Base-by-base conservation (phyloP, 1,140 invertebrate species). In the Plutomurus gul region DNA sequence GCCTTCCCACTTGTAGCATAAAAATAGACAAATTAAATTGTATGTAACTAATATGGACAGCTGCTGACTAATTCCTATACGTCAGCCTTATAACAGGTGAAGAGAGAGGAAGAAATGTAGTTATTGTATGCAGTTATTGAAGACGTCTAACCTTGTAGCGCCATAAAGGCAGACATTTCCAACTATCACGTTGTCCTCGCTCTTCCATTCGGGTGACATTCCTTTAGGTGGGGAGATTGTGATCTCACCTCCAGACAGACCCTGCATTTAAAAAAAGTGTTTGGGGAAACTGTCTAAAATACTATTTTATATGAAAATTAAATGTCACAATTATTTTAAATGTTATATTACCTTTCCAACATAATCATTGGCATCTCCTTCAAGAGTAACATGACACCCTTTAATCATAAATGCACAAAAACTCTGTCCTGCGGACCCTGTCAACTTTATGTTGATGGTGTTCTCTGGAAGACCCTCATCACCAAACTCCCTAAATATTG, bases 101-200 rank as follows among this genome's bases (percentile, higher is more conserved):
- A n/a, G n/a, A n/a, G n/a, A n/a, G n/a, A n/a, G n/a, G n/a, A n/a
- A n/a, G n/a, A n/a, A n/a, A n/a, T n/a, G n/a, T n/a, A n/a, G n/a
- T n/a, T n/a, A n/a, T n/a, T n/a, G n/a, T n/a, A n/a, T n/a, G n/a
- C n/a, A n/a, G n/a, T n/a, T n/a, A n/a, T n/a, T n/a, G n/a, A n/a
- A n/a, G n/a, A n/a, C n/a, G n/a, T n/a, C n/a, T n/a, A n/a, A n/a
- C n/a, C n/a, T n/a, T n/a, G n/a, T n/a, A 13, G 97, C 98, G 75
- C 98, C 98, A 86, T 99, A 99, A 49, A 99, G 87, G 82, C 96
- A 98, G 5, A 99, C 98, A 87, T 99, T 99, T 36, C 98, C 98
- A 39, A 97, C 96, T 82, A 99, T 97, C 2, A 99, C 95, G 86
- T 99, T 99, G 4, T 95, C 89, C 80, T 97, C 95, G 2, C 96